Conservation (phyloP, 2,888 invertebrate genomes). For the Andrena haemorrhoa region DNA sequence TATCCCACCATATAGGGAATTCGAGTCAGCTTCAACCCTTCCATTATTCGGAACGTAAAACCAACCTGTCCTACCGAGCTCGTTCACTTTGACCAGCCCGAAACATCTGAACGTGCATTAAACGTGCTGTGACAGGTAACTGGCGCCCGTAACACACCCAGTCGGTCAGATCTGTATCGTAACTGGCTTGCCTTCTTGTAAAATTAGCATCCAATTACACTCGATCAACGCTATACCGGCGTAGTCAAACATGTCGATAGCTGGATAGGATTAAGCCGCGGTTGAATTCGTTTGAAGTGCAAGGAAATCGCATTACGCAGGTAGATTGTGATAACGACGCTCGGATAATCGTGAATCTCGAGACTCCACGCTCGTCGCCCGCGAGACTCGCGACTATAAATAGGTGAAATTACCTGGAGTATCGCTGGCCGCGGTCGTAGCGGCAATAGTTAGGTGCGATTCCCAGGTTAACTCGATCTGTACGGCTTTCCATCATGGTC, state of each 20-base stretch:
- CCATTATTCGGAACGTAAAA: no score
- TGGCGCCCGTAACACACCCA: no score
- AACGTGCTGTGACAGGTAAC: no score
- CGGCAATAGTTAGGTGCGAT: slow-evolving; percentile 47
- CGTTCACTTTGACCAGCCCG: no score
- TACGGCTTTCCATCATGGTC: slow-evolving; percentile 58
- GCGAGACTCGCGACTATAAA: slow-evolving; percentile 8
- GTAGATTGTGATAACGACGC: not conserved
- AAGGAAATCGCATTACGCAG: not conserved
- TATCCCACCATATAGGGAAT: no score
- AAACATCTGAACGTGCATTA: no score
- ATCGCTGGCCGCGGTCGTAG: slow-evolving; percentile 24
- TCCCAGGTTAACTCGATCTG: slow-evolving; percentile 56
- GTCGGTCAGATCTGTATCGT: no score
- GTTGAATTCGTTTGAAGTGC: not conserved
- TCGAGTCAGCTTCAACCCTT: no score
- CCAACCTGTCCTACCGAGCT: no score
- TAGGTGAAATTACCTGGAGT: slow-evolving; percentile 47
- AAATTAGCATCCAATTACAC: not conserved
- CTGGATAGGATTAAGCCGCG: not conserved
- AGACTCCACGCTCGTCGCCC: not conserved
- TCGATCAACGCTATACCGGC: not conserved
- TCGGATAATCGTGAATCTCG: not conserved
- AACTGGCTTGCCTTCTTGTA: not conserved
- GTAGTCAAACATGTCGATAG: not conserved